Percentiles rank a stretch among this genome's conserved stretches.
These are phyloP conservation scores for Tolmerus cingulatus DNA, from an alignment of 2,888 invertebrate species.

Conservation along the genomic window DNA sequence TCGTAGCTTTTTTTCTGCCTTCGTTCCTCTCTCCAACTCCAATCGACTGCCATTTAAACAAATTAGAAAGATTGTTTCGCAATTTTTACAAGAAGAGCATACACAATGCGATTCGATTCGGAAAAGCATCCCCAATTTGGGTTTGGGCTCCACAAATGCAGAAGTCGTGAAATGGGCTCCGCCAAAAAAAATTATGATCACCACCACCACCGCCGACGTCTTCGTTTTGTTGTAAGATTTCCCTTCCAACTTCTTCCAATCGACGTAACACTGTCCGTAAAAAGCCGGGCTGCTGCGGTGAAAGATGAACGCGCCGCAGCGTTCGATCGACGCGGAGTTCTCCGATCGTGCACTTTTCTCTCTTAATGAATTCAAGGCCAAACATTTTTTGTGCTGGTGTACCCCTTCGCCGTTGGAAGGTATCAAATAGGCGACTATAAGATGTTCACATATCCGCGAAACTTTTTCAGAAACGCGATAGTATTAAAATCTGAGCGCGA, in stretches of 20 bases:
- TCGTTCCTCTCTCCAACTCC: not conserved
- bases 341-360: slow-evolving; percentile 11
- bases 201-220: not conserved
- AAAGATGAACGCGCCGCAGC: not conserved
- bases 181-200: not conserved
- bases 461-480: not conserved
- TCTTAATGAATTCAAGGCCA: slow-evolving; percentile 41
- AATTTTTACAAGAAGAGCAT: not conserved
- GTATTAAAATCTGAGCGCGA: slow-evolving; percentile 2
- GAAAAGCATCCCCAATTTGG: not conserved
- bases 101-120: not conserved
- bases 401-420: not conserved
- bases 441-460: slow-evolving; percentile 8
- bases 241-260: not conserved
- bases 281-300: not conserved
- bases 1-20: not conserved
- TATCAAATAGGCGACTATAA: not conserved
- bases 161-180: not conserved
- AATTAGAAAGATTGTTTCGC: slow-evolving; percentile 2
- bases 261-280: not conserved
- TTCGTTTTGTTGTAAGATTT: not conserved
- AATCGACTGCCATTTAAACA: not conserved
- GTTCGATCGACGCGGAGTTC: not conserved
- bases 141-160: not conserved
- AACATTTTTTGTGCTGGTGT: slow-evolving; percentile 14